A percentile compares a stretch with the other conserved stretches of the same genome.
Conservation (phyloP, 2,888 invertebrate species). For the Crioceris asparagi region DNA sequence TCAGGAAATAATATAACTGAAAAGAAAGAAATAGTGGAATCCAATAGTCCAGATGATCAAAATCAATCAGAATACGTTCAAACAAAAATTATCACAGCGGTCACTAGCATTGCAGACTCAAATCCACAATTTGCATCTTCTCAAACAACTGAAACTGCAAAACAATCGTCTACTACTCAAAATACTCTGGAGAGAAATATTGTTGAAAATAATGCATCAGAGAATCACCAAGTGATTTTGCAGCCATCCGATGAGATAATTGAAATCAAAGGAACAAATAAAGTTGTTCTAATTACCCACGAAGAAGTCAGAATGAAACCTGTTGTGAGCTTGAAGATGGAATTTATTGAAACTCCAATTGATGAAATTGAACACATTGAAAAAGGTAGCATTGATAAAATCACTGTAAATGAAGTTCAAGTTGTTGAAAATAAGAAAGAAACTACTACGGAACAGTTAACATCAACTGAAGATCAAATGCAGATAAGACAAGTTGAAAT, state of each 20-base stretch:
- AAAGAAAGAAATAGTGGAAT: too few relatives aligned
- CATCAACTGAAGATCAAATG: constrained; percentile 3
- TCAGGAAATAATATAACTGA: too few relatives aligned
- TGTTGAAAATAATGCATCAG: background rate
- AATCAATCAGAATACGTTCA: too few relatives aligned
- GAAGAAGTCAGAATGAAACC: constrained; percentile 60
- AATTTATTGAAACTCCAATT: constrained; percentile 37
- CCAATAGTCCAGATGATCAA: too few relatives aligned
- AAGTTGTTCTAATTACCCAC: constrained; percentile 59
- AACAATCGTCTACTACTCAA: too few relatives aligned
- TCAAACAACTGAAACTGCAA: too few relatives aligned
- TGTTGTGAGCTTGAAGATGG: constrained; percentile 53
- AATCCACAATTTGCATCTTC: too few relatives aligned
- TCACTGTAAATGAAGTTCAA: background rate
- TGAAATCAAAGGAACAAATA: constrained; percentile 27
- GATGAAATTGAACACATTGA: constrained; percentile 19
- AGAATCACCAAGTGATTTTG: background rate
- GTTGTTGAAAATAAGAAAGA: constrained; percentile 11
- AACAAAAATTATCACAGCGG: too few relatives aligned
- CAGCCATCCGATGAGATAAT: too few relatives aligned
- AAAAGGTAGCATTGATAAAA: constrained; percentile 8
- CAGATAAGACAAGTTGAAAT: constrained; percentile 7
- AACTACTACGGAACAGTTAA: constrained; percentile 11
- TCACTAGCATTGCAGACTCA: too few relatives aligned
- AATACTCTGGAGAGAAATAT: background rate